Base-by-base conservation (phyloP, 2,797 vertebrate genomes). In the Bryconaethiops microstoma region DNA sequence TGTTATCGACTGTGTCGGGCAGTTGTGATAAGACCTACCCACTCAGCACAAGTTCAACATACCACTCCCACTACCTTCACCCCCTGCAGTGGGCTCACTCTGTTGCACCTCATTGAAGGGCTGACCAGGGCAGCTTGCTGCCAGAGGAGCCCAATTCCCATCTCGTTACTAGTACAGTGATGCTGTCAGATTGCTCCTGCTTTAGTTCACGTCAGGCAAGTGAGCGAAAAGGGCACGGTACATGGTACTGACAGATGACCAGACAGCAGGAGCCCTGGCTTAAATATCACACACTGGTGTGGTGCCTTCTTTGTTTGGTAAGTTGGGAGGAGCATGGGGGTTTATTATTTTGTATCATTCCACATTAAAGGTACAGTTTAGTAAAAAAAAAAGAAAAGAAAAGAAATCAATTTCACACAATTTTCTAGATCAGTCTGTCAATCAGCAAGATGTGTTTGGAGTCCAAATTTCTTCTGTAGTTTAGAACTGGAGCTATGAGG, bases 81-180 rank as follows among this genome's bases (percentile, higher is more conserved):
- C 68, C 54, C 55, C 83, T 76, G 35, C 75, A 71, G 73, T 82
- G 75, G 85, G 87, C 84, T 87, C 82, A 85, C 82, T 87, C 82
- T 57, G 63, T 86, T 90, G 82, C 88, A 71, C 78, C 82, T 78
- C 75, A 85, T 88, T 90, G 86, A 89, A 89, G 83, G 89, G 87
- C 88, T 87, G 86, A 90, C 89, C 82, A 86, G 85, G 82, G 81
- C 86, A 87, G 88, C 87, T 88, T 82, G 50, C 80, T 88, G 89
- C 89, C 88, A 87, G 92, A 82, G 68, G 86, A 87, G 74, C 77
- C 90, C 87, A 80, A 88, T 84, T 77, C 50, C 23, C 60, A 87
- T 57, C 84, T 77, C 80, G 72, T 84, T 71, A 77, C 86, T 80
- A 74, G 77, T 60, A 73, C 76, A 78, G 78, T 81, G 64, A 55